Evolutionary conservation across 2,888 invertebrate species (phyloP), one percentile per base, ranked within the genome.

Genomic region (Boloria selene): DNA sequence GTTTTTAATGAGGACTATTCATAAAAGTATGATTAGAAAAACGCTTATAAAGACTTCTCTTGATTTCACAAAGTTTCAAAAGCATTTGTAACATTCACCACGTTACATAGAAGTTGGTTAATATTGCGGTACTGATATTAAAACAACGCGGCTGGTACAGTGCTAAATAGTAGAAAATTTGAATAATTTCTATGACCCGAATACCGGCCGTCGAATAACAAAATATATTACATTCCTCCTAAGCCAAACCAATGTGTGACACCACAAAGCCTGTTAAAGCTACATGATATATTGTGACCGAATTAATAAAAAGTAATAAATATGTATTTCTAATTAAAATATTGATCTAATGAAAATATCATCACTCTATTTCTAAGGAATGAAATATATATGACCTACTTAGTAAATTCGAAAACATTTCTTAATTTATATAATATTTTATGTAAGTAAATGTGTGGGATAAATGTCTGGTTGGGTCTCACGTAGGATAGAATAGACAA

Each of bases 151-250:
- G 7, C 31, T 38, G 10, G 44, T 42, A 54, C 47, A 38, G 31
- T 45, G 53, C 56, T 62, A 65, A 64, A 67, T 64, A 67, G 55
- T 47, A 56, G 17, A n/a, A 55, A 59, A 67, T 70, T 62, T 70
- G 58, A 65, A 70, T 69, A 62, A 61, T 68, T 54, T 31, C 6
- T 13, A 26, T 55, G 54, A 38, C 38, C 60, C 61, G 31, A 65
- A 64, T 64, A 61, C 63, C 63, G 44, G 31, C 49, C 16, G 61
- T 38, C 44, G 65, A 61, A 79, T 60, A 70, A 65, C 67, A 51
- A 59, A 70, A 64, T 61, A 61, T 52, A 67, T 67, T 67, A 62
- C 54, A 70, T 67, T 65, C 65, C 65, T 70, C 22, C 58, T n/a
- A 64, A 51, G 59, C 58, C 58, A 63, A 64, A 58, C 45, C 64